Percentiles rank a stretch among this genome's conserved stretches.
Conservation (phyloP, 2,888 invertebrate genomes). For the Torymus tubicola region DNA sequence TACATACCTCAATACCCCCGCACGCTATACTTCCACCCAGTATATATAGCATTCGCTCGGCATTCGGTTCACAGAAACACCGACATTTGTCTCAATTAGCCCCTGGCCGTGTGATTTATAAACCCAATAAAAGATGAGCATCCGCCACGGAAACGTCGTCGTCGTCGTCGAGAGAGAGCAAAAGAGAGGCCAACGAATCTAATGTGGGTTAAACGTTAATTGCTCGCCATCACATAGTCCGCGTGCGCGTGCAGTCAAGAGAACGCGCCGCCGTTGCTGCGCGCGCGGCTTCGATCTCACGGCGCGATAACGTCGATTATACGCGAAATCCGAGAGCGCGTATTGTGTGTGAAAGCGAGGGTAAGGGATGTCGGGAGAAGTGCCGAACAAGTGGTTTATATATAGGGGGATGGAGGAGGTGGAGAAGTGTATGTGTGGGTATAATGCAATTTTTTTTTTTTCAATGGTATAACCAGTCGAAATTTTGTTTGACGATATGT, state of each 20-base stretch:
- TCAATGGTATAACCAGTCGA: too few species aligned
- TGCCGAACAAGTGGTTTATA: conserved; percentile 41
- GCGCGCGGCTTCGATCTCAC: conserved; percentile 56
- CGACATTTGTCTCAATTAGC: conserved; percentile 53
- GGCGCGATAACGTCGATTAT: conserved; percentile 63
- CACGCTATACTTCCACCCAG: too few species aligned
- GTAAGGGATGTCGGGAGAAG: conserved; percentile 5
- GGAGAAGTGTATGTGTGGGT: too few species aligned
- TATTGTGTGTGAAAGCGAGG: conserved; percentile 5
- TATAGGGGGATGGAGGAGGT: too few species aligned
- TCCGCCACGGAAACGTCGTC: conserved; percentile 51
- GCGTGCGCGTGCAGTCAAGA: background rate
- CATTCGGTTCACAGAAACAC: conserved; percentile 37
- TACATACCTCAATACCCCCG: too few species aligned
- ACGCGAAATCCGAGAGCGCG: conserved; percentile 62
- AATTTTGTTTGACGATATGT: too few species aligned
- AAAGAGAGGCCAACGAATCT: conserved; percentile 61
- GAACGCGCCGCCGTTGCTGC: background rate
- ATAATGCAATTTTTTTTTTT: conserved; percentile 17
- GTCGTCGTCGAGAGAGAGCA: conserved; percentile 50
- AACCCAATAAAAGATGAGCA: conserved; percentile 49
- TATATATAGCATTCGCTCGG: background rate
- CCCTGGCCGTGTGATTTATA: conserved; percentile 46
- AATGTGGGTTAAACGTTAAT: conserved; percentile 62
- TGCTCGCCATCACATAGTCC: conserved; percentile 29